phyloP scores from a whole-genome alignment of 2,797 vertebrate genomes.

The Bradypodion ventrale region DNA sequence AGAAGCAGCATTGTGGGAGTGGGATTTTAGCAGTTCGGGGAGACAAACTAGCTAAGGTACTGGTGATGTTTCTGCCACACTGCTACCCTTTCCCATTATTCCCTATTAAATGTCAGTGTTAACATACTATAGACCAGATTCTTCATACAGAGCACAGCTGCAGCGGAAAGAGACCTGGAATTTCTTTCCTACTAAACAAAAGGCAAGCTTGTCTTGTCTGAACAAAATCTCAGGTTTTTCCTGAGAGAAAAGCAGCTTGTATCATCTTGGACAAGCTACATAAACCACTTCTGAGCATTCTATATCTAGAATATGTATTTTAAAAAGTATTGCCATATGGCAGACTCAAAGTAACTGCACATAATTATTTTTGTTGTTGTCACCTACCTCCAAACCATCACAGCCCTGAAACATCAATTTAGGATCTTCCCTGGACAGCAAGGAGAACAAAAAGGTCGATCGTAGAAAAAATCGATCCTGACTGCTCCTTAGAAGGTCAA shows the following conservation, averaged over 20 bases:
- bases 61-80: neutral
- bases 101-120: neutral
- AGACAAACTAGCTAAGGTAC: neutral
- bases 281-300: no score
- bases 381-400: neutral
- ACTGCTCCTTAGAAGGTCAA: no score
- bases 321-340: no score
- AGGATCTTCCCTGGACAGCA: no score
- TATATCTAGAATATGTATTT: no score
- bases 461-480: no score
- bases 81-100: neutral
- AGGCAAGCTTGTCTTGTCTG: neutral
- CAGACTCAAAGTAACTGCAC: no score
- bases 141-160: neutral
- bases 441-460: no score
- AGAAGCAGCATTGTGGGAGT: neutral
- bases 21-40: neutral
- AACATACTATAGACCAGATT: no score
- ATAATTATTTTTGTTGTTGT: no score
- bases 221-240: neutral
- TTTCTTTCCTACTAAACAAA: neutral
- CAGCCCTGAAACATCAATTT: neutral
- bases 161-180: neutral
- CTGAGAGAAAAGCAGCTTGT: no score
- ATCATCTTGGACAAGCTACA: no score